Conservation (phyloP, 1,140 invertebrate genomes). For the Drosophila nigromelanica region DNA sequence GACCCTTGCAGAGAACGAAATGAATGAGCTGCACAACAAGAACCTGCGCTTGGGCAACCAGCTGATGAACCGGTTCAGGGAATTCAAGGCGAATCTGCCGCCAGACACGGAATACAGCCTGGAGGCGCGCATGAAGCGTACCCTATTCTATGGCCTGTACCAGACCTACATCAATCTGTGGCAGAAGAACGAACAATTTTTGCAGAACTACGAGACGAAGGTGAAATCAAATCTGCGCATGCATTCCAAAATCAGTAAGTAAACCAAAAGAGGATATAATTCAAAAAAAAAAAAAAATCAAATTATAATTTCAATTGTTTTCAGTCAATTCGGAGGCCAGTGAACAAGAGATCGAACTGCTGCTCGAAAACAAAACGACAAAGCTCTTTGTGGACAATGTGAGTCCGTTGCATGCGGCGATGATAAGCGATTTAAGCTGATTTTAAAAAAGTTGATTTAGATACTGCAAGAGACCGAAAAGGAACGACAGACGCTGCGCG, state of each 20-base stretch:
- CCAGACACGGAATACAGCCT: slow-evolving; percentile 73
- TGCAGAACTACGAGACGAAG: slow-evolving; percentile 73
- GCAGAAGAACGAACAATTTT: slow-evolving; percentile 78
- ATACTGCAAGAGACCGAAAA: slow-evolving; percentile 82
- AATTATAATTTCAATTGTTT: neutral
- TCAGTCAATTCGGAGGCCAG: slow-evolving; percentile 76
- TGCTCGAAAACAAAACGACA: slow-evolving; percentile 79
- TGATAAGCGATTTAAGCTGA: neutral
- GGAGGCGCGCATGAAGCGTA: slow-evolving; percentile 80
- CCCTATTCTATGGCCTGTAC: slow-evolving; percentile 79
- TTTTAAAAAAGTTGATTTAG: slow-evolving; percentile 35
- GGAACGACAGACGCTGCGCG: slow-evolving; percentile 70
- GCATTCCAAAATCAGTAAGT: slow-evolving; percentile 81
- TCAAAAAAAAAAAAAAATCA: neutral
- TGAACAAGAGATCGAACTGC: slow-evolving; percentile 79
- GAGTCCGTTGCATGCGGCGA: slow-evolving; percentile 30
- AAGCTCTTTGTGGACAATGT: slow-evolving; percentile 83
- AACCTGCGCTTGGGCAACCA: slow-evolving; percentile 73
- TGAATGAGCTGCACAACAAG: slow-evolving; percentile 74
- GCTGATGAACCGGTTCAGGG: slow-evolving; percentile 71
- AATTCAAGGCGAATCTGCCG: slow-evolving; percentile 78
- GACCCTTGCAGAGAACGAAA: slow-evolving; percentile 74
- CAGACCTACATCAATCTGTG: slow-evolving; percentile 79
- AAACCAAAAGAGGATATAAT: too few species aligned
- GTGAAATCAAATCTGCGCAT: slow-evolving; percentile 76